phyloP scores from a whole-genome alignment of 2,888 invertebrate genomes.

The Galeruca laticollis region DNA sequence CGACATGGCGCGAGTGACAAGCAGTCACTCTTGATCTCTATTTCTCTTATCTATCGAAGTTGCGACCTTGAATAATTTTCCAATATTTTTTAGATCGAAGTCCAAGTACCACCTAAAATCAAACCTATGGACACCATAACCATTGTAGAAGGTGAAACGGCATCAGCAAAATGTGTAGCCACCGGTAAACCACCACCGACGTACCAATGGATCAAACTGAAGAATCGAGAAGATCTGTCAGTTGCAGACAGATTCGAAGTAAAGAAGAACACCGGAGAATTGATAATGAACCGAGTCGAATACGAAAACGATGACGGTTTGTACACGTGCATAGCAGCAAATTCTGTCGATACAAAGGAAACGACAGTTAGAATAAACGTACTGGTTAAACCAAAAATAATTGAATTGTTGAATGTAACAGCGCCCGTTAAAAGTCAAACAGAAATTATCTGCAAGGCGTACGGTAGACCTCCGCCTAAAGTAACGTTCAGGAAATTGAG shows the following conservation, averaged over 20 bases:
- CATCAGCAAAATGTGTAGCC: conserved; percentile 81
- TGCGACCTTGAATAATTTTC: no score
- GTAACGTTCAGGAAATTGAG: conserved; percentile 86
- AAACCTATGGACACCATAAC: conserved; percentile 73
- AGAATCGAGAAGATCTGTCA: conserved; percentile 79
- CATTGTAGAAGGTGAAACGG: conserved; percentile 85
- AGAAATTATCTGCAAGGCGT: conserved; percentile 80
- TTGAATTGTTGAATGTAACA: conserved; percentile 81
- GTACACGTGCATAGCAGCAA: conserved; percentile 85
- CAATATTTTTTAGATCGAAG: conserved; percentile 67
- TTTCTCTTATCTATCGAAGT: no score
- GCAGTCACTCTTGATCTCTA: no score
- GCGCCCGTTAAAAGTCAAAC: conserved; percentile 74
- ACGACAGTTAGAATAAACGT: conserved; percentile 76
- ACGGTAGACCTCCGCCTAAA: conserved; percentile 83
- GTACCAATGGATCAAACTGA: conserved; percentile 85
- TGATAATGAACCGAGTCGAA: conserved; percentile 80
- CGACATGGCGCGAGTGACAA: no score
- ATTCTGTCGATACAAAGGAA: conserved; percentile 81
- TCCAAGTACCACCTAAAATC: conserved; percentile 81
- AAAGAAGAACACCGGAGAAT: conserved; percentile 76
- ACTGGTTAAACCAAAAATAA: conserved; percentile 84
- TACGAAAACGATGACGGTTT: conserved; percentile 80
- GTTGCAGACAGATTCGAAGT: conserved; percentile 77
- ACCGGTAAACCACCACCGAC: conserved; percentile 87